Evolutionary conservation across 2,113 vertebrate genomes (phyloP).

Genomic region (Sphaerodactylus townsendi): DNA sequence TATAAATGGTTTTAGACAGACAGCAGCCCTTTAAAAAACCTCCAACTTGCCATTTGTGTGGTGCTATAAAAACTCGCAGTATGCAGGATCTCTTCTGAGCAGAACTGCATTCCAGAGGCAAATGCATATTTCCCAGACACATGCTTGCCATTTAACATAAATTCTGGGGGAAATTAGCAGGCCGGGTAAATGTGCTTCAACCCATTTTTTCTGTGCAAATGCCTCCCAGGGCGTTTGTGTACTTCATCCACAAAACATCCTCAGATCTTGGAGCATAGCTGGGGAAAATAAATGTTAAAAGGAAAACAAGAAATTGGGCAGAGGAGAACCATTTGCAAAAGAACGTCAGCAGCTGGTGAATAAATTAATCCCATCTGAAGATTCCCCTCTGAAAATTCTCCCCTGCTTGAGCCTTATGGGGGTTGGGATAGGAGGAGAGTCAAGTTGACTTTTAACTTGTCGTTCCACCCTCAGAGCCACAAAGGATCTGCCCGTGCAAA

Average conservation of each 20-base stretch:
- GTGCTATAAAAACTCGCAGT: not conserved
- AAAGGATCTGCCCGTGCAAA: not conserved
- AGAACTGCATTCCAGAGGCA: not conserved
- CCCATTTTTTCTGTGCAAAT: not conserved
- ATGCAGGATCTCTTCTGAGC: not conserved
- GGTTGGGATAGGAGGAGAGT: too few relatives aligned
- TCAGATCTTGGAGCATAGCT: not conserved
- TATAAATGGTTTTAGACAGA: not conserved
- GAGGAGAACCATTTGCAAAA: not conserved
- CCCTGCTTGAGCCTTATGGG: not conserved
- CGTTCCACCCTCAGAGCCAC: not conserved
- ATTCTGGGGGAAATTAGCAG: not conserved
- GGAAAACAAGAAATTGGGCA: not conserved
- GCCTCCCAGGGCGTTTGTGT: not conserved
- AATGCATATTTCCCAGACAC: too few relatives aligned
- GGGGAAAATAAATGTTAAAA: not conserved
- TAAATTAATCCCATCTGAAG: not conserved
- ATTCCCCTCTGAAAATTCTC: not conserved
- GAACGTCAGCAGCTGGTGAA: not conserved
- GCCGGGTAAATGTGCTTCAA: not conserved
- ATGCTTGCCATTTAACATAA: not conserved
- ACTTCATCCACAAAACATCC: not conserved
- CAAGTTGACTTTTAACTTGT: not conserved
- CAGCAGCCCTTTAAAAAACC: not conserved
- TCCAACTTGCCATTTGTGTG: too few relatives aligned